These are phyloP conservation scores for Petrocephalus zakoni DNA, from an alignment of 2,113 vertebrate species.

Conservation along the genomic window DNA sequence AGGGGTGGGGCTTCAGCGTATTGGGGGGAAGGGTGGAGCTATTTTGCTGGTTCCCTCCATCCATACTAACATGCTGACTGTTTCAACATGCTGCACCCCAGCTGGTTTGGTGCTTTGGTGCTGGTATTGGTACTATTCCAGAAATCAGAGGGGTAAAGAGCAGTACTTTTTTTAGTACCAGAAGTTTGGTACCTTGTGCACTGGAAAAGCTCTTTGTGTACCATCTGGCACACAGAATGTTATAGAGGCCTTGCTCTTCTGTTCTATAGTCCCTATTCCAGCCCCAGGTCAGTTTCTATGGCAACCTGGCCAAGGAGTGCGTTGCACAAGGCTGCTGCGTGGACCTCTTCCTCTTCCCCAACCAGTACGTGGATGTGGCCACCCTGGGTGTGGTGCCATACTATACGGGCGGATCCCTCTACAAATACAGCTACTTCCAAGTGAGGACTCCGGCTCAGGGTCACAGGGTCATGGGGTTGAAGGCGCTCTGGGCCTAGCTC, in stretches of 20 bases:
- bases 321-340: slow-evolving; percentile 94
- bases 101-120: background rate
- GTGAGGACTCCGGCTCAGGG: slow-evolving; percentile 51
- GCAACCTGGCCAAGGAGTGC: slow-evolving; percentile 86
- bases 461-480: background rate
- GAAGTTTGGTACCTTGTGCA: background rate
- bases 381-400: slow-evolving; percentile 86
- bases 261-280: slow-evolving; percentile 82
- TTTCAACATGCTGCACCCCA: background rate
- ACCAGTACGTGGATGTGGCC: slow-evolving; percentile 90
- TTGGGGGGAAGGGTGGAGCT: background rate
- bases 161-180: background rate
- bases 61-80: background rate
- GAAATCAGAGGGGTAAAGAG: background rate
- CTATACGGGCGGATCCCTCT: slow-evolving; percentile 91
- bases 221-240: background rate
- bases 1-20: background rate
- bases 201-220: background rate
- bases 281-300: slow-evolving; percentile 85
- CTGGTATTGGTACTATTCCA: background rate
- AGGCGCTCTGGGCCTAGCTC: background rate
- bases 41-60: background rate
- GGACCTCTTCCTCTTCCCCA: slow-evolving; percentile 95
- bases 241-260: slow-evolving; percentile 7
- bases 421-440: slow-evolving; percentile 96